Evolutionary conservation across 2,888 invertebrate genomes (phyloP).

Genomic region (Aricia artaxerxes): DNA sequence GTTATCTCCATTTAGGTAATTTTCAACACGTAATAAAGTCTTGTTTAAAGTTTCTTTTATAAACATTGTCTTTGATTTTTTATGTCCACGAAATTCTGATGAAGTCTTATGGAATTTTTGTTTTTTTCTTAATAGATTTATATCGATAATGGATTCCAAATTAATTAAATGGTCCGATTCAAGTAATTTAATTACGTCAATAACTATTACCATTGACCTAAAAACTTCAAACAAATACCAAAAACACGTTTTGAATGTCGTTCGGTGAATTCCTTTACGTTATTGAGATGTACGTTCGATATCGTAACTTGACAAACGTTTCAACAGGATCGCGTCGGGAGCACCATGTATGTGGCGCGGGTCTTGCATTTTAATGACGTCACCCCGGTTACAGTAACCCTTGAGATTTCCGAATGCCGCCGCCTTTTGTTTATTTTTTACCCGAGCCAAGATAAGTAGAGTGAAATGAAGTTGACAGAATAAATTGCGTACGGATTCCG

Average conservation of each 20-base stretch:
- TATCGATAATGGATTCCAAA: not conserved
- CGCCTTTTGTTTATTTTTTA: constrained; percentile 50
- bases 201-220: constrained; percentile 23
- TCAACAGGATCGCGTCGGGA: constrained; percentile 3
- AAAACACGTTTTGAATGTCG: constrained; percentile 13
- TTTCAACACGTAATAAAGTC: constrained; percentile 3
- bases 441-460: constrained; percentile 34
- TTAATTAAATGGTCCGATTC: constrained; percentile 3
- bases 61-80: constrained; percentile 8
- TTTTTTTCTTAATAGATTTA: not conserved
- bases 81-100: not conserved
- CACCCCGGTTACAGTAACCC: constrained; percentile 56
- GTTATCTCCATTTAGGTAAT: not conserved
- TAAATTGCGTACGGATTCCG: constrained; percentile 36
- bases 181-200: not conserved
- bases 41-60: not conserved
- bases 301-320: not conserved
- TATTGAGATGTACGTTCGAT: constrained; percentile 12
- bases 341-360: constrained; percentile 55
- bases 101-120: not conserved
- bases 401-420: constrained; percentile 49
- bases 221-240: not conserved
- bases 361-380: constrained; percentile 67
- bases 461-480: constrained; percentile 38
- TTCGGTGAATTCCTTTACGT: not conserved